phyloP scores from a whole-genome alignment of 2,797 vertebrate species.

The Eurystomus glaucurus region DNA sequence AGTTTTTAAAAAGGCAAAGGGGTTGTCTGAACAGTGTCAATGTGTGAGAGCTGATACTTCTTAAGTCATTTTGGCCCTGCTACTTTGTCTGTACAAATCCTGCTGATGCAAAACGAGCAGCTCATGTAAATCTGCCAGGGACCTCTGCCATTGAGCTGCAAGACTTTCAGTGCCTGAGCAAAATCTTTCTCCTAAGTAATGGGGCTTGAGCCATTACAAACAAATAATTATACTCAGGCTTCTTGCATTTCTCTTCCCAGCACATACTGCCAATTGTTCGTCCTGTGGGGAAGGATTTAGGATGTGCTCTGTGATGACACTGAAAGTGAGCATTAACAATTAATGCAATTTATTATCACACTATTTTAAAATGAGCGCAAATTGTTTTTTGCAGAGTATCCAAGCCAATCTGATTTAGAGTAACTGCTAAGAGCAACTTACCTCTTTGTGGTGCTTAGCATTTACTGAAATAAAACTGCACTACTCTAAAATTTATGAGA shows the following conservation, averaged over 20 bases:
- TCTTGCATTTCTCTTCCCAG: neutral
- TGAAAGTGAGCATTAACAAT: slow-evolving; percentile 67
- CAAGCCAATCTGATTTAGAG: neutral
- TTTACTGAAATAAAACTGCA: slow-evolving; percentile 63
- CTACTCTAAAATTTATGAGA: slow-evolving; percentile 43
- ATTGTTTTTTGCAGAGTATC: slow-evolving; percentile 15
- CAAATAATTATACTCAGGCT: neutral
- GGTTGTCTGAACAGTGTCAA: neutral
- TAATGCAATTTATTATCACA: slow-evolving; percentile 73
- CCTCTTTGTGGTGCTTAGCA: neutral
- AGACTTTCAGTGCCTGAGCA: neutral
- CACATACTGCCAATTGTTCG: neutral
- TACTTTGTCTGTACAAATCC: neutral
- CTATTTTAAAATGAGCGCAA: slow-evolving; percentile 17
- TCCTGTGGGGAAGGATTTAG: neutral
- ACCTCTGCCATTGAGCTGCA: neutral
- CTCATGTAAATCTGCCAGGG: neutral
- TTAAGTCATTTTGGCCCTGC: neutral
- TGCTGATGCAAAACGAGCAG: neutral
- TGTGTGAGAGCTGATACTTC: neutral
- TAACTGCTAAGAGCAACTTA: slow-evolving; percentile 27
- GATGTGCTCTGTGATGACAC: neutral
- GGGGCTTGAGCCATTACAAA: neutral
- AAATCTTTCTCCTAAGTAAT: neutral
- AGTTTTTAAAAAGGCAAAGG: neutral